A percentile compares a stretch with the other conserved stretches of the same genome.
Conservation (phyloP, 2,113 vertebrate genomes). For the Myotis brandtii region DNA sequence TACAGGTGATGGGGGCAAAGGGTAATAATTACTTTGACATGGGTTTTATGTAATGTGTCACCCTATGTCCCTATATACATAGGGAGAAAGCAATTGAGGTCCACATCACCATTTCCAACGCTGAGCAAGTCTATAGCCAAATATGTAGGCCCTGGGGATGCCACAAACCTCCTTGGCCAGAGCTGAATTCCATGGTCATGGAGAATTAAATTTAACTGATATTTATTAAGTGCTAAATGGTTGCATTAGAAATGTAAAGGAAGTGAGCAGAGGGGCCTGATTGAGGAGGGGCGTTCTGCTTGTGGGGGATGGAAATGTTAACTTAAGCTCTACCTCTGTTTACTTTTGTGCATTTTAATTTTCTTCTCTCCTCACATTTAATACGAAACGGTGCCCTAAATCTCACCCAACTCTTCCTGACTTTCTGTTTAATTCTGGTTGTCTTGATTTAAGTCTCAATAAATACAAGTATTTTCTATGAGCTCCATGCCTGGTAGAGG, state of each 20-base stretch:
- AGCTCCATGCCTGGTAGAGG: background rate
- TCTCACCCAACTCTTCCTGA: background rate
- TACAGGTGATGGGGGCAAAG: background rate
- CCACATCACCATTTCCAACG: background rate
- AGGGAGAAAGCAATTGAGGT: background rate
- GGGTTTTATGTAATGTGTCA: background rate
- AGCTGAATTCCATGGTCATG: background rate
- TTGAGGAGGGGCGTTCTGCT: background rate
- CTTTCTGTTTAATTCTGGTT: slow-evolving; percentile 58
- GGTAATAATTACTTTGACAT: background rate
- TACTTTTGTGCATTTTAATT: background rate
- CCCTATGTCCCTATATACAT: background rate
- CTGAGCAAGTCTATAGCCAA: background rate
- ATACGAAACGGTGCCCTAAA: background rate
- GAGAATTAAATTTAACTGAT: slow-evolving; percentile 15
- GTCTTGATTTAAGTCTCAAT: slow-evolving; percentile 51
- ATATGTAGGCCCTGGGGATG: background rate
- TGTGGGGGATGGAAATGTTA: background rate
- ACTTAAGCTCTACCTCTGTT: background rate
- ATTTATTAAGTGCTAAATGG: background rate
- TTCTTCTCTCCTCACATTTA: slow-evolving; percentile 19
- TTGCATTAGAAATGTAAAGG: background rate
- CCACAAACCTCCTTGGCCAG: background rate
- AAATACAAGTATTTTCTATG: slow-evolving; percentile 48
- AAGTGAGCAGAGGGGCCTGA: background rate